Percentiles rank a stretch among this genome's conserved stretches.
Conservation (phyloP, 2,888 invertebrate genomes). For the Crioceris asparagi region DNA sequence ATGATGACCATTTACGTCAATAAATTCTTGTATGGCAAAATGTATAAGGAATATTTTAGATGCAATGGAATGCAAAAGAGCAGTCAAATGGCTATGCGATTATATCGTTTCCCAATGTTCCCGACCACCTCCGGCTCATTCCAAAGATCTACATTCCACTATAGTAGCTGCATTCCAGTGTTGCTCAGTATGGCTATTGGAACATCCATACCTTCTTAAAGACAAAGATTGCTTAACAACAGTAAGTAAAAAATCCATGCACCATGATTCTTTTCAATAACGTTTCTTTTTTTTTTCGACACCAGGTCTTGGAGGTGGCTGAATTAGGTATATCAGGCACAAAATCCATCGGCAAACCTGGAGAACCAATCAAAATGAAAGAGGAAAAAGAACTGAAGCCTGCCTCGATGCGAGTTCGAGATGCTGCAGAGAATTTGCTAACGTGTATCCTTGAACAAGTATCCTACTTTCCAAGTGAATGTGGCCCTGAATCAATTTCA, state of each 20-base stretch:
- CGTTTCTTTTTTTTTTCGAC: neutral
- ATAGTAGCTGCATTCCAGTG: constrained; percentile 89
- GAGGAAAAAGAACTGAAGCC: constrained; percentile 94
- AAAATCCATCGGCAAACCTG: constrained; percentile 77
- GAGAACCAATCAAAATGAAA: constrained; percentile 84
- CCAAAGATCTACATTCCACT: constrained; percentile 88
- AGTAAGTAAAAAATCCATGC: constrained; percentile 38
- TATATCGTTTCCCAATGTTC: constrained; percentile 94
- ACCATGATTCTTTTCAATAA: neutral
- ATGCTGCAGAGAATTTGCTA: constrained; percentile 90
- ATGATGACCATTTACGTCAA: too few species aligned
- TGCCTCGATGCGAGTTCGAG: constrained; percentile 93
- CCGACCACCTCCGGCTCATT: constrained; percentile 86
- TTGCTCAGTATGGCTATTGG: constrained; percentile 83
- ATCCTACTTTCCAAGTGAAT: constrained; percentile 74
- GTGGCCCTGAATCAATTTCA: constrained; percentile 73
- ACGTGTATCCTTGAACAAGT: constrained; percentile 86
- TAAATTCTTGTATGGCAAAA: too few species aligned
- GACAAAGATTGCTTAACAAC: constrained; percentile 89
- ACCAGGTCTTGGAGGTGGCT: constrained; percentile 70
- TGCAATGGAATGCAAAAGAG: constrained; percentile 79
- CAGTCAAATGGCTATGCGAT: constrained; percentile 96
- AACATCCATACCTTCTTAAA: constrained; percentile 79
- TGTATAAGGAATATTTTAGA: constrained; percentile 42
- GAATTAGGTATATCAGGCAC: constrained; percentile 96